phyloP scores from a whole-genome alignment of 2,888 invertebrate genomes.

The Neoitamus cyanurus region DNA sequence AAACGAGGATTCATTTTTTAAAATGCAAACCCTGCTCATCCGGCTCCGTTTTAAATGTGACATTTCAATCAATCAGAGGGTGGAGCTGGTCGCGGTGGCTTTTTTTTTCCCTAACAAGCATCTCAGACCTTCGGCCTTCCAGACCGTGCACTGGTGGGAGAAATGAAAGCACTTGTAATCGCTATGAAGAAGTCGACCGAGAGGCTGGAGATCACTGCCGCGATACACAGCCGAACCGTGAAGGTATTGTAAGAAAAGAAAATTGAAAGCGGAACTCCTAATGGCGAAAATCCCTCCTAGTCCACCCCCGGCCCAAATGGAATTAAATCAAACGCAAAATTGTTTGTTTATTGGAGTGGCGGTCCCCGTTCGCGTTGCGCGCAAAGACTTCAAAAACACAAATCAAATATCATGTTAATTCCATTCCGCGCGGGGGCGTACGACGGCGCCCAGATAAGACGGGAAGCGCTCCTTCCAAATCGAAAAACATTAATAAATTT shows the following conservation, averaged over 20 bases:
- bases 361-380: background rate
- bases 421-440: constrained; percentile 33
- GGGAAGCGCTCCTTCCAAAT: constrained; percentile 35
- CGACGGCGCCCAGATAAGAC: background rate
- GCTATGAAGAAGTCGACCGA: constrained; percentile 26
- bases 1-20: constrained; percentile 53
- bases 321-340: constrained; percentile 54
- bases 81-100: background rate
- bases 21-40: constrained; percentile 33
- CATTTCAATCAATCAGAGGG: constrained; percentile 53
- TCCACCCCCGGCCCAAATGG: constrained; percentile 48
- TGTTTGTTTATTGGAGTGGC: constrained; percentile 52
- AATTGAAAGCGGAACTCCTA: constrained; percentile 26
- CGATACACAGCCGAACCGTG: constrained; percentile 3
- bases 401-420: constrained; percentile 53
- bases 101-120: background rate
- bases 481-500: constrained; percentile 53
- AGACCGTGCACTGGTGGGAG: background rate
- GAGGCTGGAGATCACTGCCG: background rate
- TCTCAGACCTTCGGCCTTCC: background rate
- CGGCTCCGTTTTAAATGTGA: constrained; percentile 47
- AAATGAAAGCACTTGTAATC: constrained; percentile 49
- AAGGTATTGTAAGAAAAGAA: constrained; percentile 19
- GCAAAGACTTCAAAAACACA: constrained; percentile 52
- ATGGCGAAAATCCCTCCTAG: constrained; percentile 16